Evolutionary conservation across 2,888 invertebrate genomes (phyloP), one percentile per base, ranked within the genome.

Genomic region (Lasioglossum lativentre): DNA sequence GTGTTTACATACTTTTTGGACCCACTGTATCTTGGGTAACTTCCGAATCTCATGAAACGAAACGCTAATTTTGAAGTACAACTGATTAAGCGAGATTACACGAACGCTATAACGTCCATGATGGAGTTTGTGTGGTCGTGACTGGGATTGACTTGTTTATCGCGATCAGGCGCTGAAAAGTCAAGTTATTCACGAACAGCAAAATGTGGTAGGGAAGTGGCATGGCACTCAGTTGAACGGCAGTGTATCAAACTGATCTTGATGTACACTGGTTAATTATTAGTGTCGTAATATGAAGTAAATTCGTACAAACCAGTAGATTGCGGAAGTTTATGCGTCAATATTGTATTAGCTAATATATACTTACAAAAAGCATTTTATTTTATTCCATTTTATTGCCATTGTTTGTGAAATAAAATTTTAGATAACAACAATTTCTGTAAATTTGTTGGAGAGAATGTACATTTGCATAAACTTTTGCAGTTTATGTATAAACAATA

Each of bases 81-180:
- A 4, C 70, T 23, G 79, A 71, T 77, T 77, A 75, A 71, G 59
- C 77, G 70, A 52, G 73, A 78, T 76, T 83, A 56, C 63, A 47
- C 45, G 68, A 68, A 82, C 52, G 42, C 59, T 12, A 34, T 34
- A n/a, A 74, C 70, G 16, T 78, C 75, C 76, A 71, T 70, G 76
- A 52, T 30, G 77, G 86, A 81, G 77, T 82, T 78, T 78, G 74
- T 75, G 81, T 82, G 75, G 80, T 80, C 80, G 85, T 82, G 77
- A 77, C 76, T 80, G 83, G 74, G 81, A 63, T 78, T 72, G 83
- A 82, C 86, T 86, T 78, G 89, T 85, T 90, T 90, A 90, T 90
- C 90, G 80, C 85, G 87, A 90, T 90, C 81, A 82, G 80, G 77
- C 89, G 89, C 89, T 90, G 90, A 90, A 86, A 89, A 90, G 87